Evolutionary conservation across 2,888 invertebrate genomes (phyloP).

Genomic region (Megaustenia siamemsis): DNA sequence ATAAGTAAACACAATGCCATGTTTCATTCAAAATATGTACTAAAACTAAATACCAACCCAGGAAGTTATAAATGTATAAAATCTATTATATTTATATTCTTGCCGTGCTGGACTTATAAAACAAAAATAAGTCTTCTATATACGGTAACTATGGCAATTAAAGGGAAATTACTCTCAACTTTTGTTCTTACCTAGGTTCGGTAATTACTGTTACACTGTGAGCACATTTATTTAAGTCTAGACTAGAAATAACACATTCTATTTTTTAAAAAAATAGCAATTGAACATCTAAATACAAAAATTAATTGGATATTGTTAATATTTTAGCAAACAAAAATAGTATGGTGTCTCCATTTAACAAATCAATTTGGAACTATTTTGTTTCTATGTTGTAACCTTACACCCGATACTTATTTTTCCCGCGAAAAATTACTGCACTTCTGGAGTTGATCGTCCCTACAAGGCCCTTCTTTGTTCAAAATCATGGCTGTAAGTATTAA

Average conservation of each 20-base stretch:
- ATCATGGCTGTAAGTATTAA: constrained; percentile 48
- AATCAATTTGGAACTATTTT: constrained; percentile 68
- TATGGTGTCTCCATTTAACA: too few relatives aligned
- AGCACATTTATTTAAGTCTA: too few relatives aligned
- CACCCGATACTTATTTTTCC: constrained; percentile 45
- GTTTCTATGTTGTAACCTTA: constrained; percentile 40
- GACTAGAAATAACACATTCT: too few relatives aligned
- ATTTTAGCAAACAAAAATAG: too few relatives aligned
- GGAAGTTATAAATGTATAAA: background rate
- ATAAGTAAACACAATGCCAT: background rate
- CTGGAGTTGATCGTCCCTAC: background rate
- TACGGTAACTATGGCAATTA: constrained; percentile 16
- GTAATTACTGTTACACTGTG: too few relatives aligned
- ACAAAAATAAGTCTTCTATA: too few relatives aligned
- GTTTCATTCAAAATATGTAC: background rate
- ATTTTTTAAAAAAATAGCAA: too few relatives aligned
- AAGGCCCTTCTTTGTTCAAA: background rate
- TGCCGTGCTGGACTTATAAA: too few relatives aligned
- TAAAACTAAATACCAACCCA: background rate
- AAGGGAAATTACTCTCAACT: constrained; percentile 15
- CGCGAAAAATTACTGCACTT: constrained; percentile 41
- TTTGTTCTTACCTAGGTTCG: too few relatives aligned
- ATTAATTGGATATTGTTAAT: too few relatives aligned
- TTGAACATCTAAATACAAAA: too few relatives aligned
- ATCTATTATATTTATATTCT: too few relatives aligned